Base-by-base conservation (phyloP, 2,113 vertebrate genomes). In the Ciconia stormi region DNA sequence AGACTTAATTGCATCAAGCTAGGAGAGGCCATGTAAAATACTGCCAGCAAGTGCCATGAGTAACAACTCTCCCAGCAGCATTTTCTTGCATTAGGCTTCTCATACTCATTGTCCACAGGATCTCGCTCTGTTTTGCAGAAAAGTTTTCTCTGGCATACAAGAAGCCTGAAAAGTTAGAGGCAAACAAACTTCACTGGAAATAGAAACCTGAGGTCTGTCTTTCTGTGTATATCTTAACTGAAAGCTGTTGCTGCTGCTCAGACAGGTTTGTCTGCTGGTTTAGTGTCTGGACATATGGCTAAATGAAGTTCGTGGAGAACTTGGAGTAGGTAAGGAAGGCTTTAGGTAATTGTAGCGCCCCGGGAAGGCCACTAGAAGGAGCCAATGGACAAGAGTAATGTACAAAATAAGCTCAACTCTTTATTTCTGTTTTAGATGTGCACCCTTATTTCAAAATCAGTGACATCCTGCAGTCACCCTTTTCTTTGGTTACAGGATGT, bases 31-130 rank as follows among this genome's bases (percentile, higher is more conserved):
- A 10, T 4, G 15, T 52, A 55, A 59, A 84, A 25, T 13, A 47
- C 11, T 40, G 14, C 23, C 27, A 21, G 25, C 13, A 58, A 53
- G 6, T 19, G 7, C 22, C n/a, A 11, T 14, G 30, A 59, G 13
- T 27, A 67, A 29, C 16, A 70, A 16, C 27, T 47, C 15, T 40
- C 5, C 26, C 16, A 55, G 20, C 7, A n/a, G 23, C 4, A 4
- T 36, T 71, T 65, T 34, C 16, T 38, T 76, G 30, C 1, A 2
- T 63, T 46, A 19, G 16, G 20, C 4, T 18, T 40, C 71, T 42
- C 66, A 29, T 73, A 21, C 2, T 55, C 1, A 1, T 26, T 10
- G 5, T 44, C 32, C 8, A 18, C 2, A 5, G 18, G 19, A 20
- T 46, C 55, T 56, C 2, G 0, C 62, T 10, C 3, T 10, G 19